Base-by-base conservation (phyloP, 30 jellyfish, hydroid and myxozoan genomes). In the Aurelia aurita region DNA sequence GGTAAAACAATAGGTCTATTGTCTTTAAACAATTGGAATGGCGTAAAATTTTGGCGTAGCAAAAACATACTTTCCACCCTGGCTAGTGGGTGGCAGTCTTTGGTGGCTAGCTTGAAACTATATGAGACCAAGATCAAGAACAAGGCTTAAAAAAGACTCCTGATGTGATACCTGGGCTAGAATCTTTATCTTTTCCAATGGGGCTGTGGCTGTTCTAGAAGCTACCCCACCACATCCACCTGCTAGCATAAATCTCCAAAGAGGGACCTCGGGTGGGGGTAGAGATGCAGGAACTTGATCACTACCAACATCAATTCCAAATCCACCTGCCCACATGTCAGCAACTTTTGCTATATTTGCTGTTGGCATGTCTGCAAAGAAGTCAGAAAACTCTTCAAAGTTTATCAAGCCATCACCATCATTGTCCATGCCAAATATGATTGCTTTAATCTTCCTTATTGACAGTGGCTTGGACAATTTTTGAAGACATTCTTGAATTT, bases 181-280 rank as follows among this genome's bases (percentile, higher is more conserved):
- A 62, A 90, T 90, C 58, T 90, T 90, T 47, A 90, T 82, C 58
- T 74, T 90, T 63, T 90, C 97, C 29, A 90, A 63, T 2, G 97
- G 97, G 14, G 97, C 97, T 74, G 97, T 90, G 62, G 85, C 88
- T 1, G 97, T 90, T 71, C 97, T 75, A 22, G 97, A 90, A 10
- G 90, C 97, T 5, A 90, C 96, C 20, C 97, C 97, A n/a, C 95
- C 97, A 73, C 86, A 63, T 44, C 97, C 97, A 14, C 97, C 97
- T 27, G 97, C 97, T 39, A 84, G 57, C 92, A 90, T 82, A 54
- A 90, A 90, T 58, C 86, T 89, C 85, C 81, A 69, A 3, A 90
- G 80, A 11, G 97, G 96, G 57, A 90, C 90, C 61, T 90, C 97
- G 22, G 95, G 69, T 22, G 97, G 97, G 2, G 97, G 97, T 12